Percentiles rank a stretch among this genome's conserved stretches.
Conservation (phyloP, 2,113 vertebrate species). For the Orientallactaga bullata region DNA sequence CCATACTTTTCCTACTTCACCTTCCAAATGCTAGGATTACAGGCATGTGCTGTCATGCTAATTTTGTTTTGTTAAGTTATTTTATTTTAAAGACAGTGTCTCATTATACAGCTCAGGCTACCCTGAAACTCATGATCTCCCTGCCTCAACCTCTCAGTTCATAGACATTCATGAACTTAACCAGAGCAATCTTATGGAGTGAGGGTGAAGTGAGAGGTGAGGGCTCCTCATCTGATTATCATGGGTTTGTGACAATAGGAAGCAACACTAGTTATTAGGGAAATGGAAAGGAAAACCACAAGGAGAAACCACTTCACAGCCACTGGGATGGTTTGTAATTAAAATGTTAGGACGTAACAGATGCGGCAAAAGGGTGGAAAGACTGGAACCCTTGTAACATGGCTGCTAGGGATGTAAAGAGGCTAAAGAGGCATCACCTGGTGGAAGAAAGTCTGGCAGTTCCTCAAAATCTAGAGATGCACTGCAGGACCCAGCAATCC, state of each 20-base stretch:
- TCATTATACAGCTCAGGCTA: neutral
- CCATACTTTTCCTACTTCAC: neutral
- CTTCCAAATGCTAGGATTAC: neutral
- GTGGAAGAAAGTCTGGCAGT: neutral
- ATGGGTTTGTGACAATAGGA: neutral
- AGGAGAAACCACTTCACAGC: neutral
- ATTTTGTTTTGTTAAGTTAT: neutral
- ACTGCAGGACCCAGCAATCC: too few species aligned
- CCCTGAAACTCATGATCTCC: neutral
- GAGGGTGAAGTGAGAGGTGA: too few species aligned
- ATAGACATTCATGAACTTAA: neutral
- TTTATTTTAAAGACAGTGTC: neutral
- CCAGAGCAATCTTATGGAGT: neutral
- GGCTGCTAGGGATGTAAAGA: neutral
- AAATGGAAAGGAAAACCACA: conserved; percentile 24
- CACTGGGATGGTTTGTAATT: neutral
- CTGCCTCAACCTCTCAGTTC: neutral
- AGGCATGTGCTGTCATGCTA: neutral
- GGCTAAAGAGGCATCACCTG: neutral
- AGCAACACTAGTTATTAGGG: neutral
- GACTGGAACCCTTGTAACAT: neutral
- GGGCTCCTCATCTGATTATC: neutral
- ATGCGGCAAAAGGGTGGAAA: neutral
- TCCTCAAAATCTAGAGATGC: neutral
- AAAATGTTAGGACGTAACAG: neutral